Base-by-base conservation (phyloP, 2,888 invertebrate species). In the Eulithis prunata region DNA sequence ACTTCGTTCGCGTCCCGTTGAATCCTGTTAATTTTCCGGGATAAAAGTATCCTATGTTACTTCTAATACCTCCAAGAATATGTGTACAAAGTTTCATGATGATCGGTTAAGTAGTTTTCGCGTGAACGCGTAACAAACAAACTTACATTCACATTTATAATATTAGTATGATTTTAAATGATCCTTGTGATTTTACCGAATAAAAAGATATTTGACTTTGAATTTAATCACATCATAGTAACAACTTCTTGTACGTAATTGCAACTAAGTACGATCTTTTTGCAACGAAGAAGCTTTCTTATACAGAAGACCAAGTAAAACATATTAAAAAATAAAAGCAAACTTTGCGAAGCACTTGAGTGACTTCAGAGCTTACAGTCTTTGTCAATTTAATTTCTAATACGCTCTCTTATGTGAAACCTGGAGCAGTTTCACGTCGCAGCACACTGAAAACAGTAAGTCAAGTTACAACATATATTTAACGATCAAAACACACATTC, bases 381-480 rank as follows among this genome's bases (percentile, higher is more conserved):
- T 81, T 86, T 82, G 82, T 84, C 82, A 86, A 85, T 85, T 82
- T 82, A 77, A 81, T 75, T 72, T 76, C 55, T 62, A 61, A 65
- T 68, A 62, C 66, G 64, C 66, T 67, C 65, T 73, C 70, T 75
- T 76, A 64, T 57, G 53, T 66, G 64, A 56, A 73, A 70, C 69
- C 70, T 58, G 32, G 32, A 57, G 59, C 5, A n/a, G 36, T 45
- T 21, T 32, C 52, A 14, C 3, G 21, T 5, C 55, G 21, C 14
- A 49, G 54, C 13, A 49, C 28, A 56, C 1, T 14, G 38, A 2
- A 54, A 12, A 54, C 54, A 47, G 54, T 56, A 36, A 36, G 28
- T 36, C 13, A 57, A 58, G 21, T 21, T 14, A 6, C 51, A 6
- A 21, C 28, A 4, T 41, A 14, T 6, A 10, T 41, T 41, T 7